Evolutionary conservation across 2,797 vertebrate species (phyloP), one percentile per base, ranked within the genome.

Genomic region (Poecilia gillii): DNA sequence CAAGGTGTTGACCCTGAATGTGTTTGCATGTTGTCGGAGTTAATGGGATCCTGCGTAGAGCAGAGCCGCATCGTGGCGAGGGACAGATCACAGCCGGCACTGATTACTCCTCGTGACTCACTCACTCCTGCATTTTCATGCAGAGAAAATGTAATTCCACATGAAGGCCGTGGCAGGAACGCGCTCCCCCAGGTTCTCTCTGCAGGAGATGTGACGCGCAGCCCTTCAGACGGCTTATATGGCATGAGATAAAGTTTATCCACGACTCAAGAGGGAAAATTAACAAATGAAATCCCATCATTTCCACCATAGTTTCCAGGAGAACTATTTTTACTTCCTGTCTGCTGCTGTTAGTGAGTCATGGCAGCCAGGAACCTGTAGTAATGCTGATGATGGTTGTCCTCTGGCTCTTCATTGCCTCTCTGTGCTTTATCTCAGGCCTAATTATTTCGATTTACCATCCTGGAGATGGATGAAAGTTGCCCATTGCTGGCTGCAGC

Each of bases 31-130:
- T 66, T 16, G 12, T 3, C 4, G 72, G 49, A 81, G 64, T 77
- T 89, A 84, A 90, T 87, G 53, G 75, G 85, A 89, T 85, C 78
- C 49, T 0, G 0, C 18, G 78, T 82, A 43, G 73, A 80, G 75
- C 70, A 49, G 45, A 87, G 84, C 78, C 66, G 46, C 5, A 25
- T 85, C 78, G 55, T 78, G 74, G 72, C 4, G 51, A 83, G 72
- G 77, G 80, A 75, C 70, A 78, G 85, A 90, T 91, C 85, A 85
- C 59, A 87, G 75, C 83, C 16, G n/a, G 41, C 16, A 6, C 78
- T 79, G 83, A 90, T 92, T 90, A 73, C 82, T 79, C 64, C 68
- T 88, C 79, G 49, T 90, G 88, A 88, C 89, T 91, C 85, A 87
- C 74, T 81, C 53, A 13, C 72, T 77, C 36, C 77, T 73, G 53